Base-by-base conservation (phyloP, 2,797 vertebrate genomes). In the Arnoldichthys spilopterus region DNA sequence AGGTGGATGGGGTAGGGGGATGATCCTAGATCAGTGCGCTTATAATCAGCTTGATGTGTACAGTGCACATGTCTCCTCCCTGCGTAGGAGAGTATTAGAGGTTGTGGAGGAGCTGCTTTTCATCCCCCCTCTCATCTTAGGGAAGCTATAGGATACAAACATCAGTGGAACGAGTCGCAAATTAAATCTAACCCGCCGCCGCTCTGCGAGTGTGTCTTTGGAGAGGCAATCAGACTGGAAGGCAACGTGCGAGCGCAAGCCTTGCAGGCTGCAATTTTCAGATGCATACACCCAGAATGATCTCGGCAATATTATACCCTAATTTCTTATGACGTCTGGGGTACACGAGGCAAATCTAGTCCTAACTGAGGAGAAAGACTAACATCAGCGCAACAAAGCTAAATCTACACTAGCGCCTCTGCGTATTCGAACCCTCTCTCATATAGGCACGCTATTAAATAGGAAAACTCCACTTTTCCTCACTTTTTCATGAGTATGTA, bases 41-140 rank as follows among this genome's bases (percentile, higher is more conserved):
- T n/a, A 7, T 45, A 63, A 74, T 51, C 40, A 28, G 70, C 43
- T 73, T 63, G 77, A 59, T 68, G 64, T 34, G 15, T 32, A 72
- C n/a, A 49, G 26, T 7, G 43, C 40, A 18, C 30, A 37, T 9
- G 15, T 34, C 16, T n/a, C 34, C 9, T 20, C 63, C 32, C n/a
- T 6, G 20, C 22, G 13, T 40, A 6, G 37, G 40, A 26, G 43
- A 67, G 43, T 16, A 47, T 67, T 67, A 45, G 22, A 26, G 24
- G 15, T 5, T 61, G 26, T 5, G 58, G 3, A 5, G 28, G 58
- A 58, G 58, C 58, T 63, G 18, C 59, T 62, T n/a, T 37, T 63
- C 61, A 63, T 63, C 61, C 61, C 61, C 7, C 30, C 32, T 37
- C 61, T 63, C 61, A 63, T 64, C 62, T 40, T 40, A 40, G 62